A percentile compares a stretch with the other conserved stretches of the same genome.
Conservation (phyloP, 2,113 vertebrate species). For the Protomyctophum bolini region DNA sequence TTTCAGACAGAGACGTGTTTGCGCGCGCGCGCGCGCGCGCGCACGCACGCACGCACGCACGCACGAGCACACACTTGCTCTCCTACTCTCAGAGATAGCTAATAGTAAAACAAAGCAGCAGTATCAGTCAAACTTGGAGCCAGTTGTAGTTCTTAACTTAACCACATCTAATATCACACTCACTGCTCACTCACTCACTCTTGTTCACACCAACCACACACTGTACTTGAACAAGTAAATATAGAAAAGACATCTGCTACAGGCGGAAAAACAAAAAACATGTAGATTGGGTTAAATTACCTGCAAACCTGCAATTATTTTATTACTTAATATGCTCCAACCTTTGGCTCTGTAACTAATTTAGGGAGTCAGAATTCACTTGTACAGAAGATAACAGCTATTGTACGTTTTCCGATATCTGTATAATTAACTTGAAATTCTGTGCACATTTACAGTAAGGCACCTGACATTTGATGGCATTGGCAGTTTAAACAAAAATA, state of each 20-base stretch:
- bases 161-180: too few species aligned
- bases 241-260: constrained; percentile 23
- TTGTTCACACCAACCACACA: too few species aligned
- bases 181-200: too few species aligned
- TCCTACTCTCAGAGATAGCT: too few species aligned
- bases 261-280: constrained; percentile 8
- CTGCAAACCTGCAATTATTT: constrained; percentile 8
- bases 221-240: constrained; percentile 1
- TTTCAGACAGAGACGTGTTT: too few species aligned
- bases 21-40: too few species aligned
- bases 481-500: constrained; percentile 11
- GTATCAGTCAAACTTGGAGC: too few species aligned
- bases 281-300: constrained; percentile 10
- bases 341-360: constrained; percentile 8
- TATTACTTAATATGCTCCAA: constrained; percentile 10
- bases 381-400: background rate
- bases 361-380: constrained; percentile 11
- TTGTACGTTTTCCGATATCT: background rate
- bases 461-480: constrained; percentile 27
- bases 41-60: too few species aligned
- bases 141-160: too few species aligned
- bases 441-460: constrained; percentile 10
- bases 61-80: too few species aligned
- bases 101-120: too few species aligned
- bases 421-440: background rate